Base-by-base conservation (phyloP, 2,113 vertebrate species). In the Daboia siamensis region DNA sequence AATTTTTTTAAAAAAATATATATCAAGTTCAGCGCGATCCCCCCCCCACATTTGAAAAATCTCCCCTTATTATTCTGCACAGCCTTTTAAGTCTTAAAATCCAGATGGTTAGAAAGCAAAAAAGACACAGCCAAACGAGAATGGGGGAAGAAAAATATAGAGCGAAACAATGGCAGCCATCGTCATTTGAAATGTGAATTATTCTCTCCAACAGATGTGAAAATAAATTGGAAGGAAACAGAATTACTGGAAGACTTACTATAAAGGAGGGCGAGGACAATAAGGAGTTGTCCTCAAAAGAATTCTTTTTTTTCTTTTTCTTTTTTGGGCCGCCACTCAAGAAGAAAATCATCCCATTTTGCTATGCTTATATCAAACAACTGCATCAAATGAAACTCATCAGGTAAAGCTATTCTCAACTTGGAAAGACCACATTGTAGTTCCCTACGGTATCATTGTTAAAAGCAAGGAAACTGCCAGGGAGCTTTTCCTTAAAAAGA, bases 1-100 rank as follows among this genome's bases (percentile, higher is more conserved):
- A 90, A 95, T 93, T 94, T 93, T 95, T 95, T 93, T 93, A 94
- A 96, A 94, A 94, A 96, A 94, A 95, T 96, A 95, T 89, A 86
- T 24, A 94, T 86, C 91, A 90, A 7, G 74, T 94, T 90, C 90
- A 95, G 91, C 89, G 90, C 93, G 94, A 94, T 95, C 90, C 84
- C 46, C 52, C 69, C 29, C 13, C 1, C 20, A 29, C 85, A 87
- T 94, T 95, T 88, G 46, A 92, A 93, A 80, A 96, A 94, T 86
- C 86, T 93, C 93, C 91, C 92, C 93, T 95, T 90, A 88, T 90
- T 94, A 92, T 90, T 96, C 93, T 87, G 33, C 8, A 56, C 85
- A 94, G 90, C 93, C 92, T 95, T 93, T 92, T 91, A 94, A 94
- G 94, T 95, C 93, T 95, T 93, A 94, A 93, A 93, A 94, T 95